phyloP scores from a whole-genome alignment of 2,888 invertebrate genomes.

The Drosophila tripunctata region DNA sequence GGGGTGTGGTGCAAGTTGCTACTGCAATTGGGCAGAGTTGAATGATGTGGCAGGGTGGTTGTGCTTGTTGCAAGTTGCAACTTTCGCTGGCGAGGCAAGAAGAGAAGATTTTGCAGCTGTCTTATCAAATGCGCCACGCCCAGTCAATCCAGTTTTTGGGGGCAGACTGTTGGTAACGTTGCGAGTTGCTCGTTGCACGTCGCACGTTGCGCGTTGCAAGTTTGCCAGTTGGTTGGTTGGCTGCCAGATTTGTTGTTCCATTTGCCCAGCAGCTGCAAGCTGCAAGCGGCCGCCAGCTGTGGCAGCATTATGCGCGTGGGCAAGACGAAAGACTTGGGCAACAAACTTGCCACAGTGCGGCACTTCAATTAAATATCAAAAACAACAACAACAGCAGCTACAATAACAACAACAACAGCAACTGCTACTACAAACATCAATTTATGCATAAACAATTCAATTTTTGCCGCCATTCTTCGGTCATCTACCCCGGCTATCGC shows the following conservation, averaged over 20 bases:
- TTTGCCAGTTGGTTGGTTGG: constrained; percentile 8
- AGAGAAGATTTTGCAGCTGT: constrained; percentile 58
- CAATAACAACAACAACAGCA: not conserved
- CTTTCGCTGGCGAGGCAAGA: constrained; percentile 48
- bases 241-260: constrained; percentile 1
- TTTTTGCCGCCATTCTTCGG: constrained; percentile 66
- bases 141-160: constrained; percentile 67
- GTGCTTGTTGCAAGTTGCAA: constrained; percentile 14
- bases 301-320: constrained; percentile 56
- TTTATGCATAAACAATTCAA: constrained; percentile 79
- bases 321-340: constrained; percentile 72
- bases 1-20: constrained; percentile 7
- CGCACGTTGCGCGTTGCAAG: not conserved
- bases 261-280: constrained; percentile 61
- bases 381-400: constrained; percentile 9
- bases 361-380: constrained; percentile 58
- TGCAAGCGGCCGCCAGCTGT: constrained; percentile 61
- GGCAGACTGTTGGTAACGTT: constrained; percentile 13
- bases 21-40: constrained; percentile 18
- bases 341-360: constrained; percentile 66
- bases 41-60: not conserved
- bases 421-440: constrained; percentile 48
- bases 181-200: constrained; percentile 9
- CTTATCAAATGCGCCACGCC: constrained; percentile 60
- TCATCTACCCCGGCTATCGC: constrained; percentile 68